Evolutionary conservation across 1,140 invertebrate genomes (phyloP).

Genomic region (Aphaenogaster rudis): DNA sequence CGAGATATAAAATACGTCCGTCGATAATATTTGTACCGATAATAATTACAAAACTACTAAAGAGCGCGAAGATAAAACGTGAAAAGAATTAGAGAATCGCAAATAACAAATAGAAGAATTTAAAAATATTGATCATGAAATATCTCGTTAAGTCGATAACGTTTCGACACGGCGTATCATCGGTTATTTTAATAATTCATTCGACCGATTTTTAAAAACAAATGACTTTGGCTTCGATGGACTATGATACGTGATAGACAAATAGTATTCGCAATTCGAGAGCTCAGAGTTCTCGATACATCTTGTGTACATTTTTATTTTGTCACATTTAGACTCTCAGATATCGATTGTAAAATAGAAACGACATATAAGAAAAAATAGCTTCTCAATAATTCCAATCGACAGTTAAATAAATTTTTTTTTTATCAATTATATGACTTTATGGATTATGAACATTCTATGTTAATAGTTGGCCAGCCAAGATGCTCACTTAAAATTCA

Average conservation of each 20-base stretch:
- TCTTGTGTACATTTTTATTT: neutral
- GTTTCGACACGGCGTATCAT: neutral
- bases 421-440: constrained; percentile 18
- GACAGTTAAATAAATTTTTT: neutral
- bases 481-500: neutral
- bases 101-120: neutral
- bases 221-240: constrained; percentile 84
- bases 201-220: constrained; percentile 53
- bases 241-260: constrained; percentile 81
- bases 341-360: constrained; percentile 18
- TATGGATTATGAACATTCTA: neutral
- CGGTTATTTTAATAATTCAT: neutral
- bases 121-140: constrained; percentile 17
- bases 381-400: neutral
- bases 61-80: neutral
- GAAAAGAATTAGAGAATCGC: neutral
- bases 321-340: neutral
- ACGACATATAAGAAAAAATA: neutral
- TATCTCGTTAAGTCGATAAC: neutral
- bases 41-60: constrained; percentile 29
- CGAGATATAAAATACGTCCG: neutral
- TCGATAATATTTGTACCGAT: constrained; percentile 3
- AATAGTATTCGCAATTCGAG: constrained; percentile 40
- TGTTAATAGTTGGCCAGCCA: neutral
- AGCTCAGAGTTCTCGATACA: constrained; percentile 20